Evolutionary conservation across 2,888 invertebrate species (phyloP).

Genomic region (Lucinisca nassula): DNA sequence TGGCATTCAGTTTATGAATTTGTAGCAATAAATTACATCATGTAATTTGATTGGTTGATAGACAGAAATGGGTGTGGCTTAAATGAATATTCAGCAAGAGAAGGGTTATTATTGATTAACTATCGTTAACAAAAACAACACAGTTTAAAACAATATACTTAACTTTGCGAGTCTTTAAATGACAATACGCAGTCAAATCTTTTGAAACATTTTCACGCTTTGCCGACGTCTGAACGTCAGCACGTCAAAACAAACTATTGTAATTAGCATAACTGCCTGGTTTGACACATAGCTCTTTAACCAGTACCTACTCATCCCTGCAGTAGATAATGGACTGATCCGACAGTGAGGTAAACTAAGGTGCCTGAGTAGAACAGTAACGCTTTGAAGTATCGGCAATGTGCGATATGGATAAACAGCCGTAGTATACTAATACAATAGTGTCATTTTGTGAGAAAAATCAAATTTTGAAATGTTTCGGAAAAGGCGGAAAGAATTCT

Average conservation of each 20-base stretch:
- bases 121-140: no score
- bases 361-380: background rate
- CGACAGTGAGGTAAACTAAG: background rate
- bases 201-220: background rate
- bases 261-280: constrained; percentile 8
- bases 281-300: constrained; percentile 4
- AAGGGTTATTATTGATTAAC: no score
- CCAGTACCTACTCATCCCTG: background rate
- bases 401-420: constrained; percentile 2
- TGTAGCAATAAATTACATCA: no score
- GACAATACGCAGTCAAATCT: background rate
- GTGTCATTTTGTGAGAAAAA: background rate
- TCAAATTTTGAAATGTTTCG: background rate
- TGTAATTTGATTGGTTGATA: no score
- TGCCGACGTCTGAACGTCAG: constrained; percentile 6
- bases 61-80: no score
- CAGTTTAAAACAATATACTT: no score
- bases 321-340: background rate
- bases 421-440: background rate
- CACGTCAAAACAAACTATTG: constrained; percentile 6
- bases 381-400: background rate
- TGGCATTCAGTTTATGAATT: no score
- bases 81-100: no score
- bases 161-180: background rate
- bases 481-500: background rate